A percentile compares a stretch with the other conserved stretches of the same genome.
Evolutionary conservation across 2,797 vertebrate species (phyloP).

Genomic region (Ceryle rudis): DNA sequence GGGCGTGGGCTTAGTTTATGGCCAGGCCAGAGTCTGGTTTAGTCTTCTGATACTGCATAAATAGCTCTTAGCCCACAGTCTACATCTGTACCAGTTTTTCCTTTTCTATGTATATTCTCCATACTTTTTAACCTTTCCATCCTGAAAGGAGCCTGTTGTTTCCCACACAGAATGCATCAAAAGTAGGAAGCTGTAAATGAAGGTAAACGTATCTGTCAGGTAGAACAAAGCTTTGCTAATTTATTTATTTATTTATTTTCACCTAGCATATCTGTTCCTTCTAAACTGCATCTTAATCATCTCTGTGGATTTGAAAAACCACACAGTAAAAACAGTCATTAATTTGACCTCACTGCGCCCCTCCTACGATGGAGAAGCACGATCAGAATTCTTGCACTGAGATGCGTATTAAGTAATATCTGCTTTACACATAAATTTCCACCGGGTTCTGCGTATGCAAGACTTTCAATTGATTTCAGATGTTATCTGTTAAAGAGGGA

Average conservation of each 20-base stretch:
- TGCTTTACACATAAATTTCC: slow-evolving; percentile 66
- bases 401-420: slow-evolving; percentile 68
- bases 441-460: slow-evolving; percentile 29
- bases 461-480: slow-evolving; percentile 57
- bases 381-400: slow-evolving; percentile 73
- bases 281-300: slow-evolving; percentile 75
- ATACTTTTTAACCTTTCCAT: slow-evolving; percentile 66
- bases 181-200: slow-evolving; percentile 75
- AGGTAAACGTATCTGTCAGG: slow-evolving; percentile 25
- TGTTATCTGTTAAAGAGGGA: slow-evolving; percentile 55
- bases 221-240: background rate
- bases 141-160: slow-evolving; percentile 74
- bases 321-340: slow-evolving; percentile 79
- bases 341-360: slow-evolving; percentile 79
- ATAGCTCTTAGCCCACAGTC: slow-evolving; percentile 91
- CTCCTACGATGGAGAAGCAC: slow-evolving; percentile 66
- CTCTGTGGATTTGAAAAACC: slow-evolving; percentile 80
- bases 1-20: slow-evolving; percentile 97
- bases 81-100: slow-evolving; percentile 84
- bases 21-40: slow-evolving; percentile 91
- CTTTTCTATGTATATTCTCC: slow-evolving; percentile 80
- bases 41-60: slow-evolving; percentile 96
- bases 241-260: background rate
- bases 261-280: slow-evolving; percentile 69
- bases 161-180: slow-evolving; percentile 68